Evolutionary conservation across 2,113 vertebrate genomes (phyloP).

Genomic region (Drymodes brunneopygia): DNA sequence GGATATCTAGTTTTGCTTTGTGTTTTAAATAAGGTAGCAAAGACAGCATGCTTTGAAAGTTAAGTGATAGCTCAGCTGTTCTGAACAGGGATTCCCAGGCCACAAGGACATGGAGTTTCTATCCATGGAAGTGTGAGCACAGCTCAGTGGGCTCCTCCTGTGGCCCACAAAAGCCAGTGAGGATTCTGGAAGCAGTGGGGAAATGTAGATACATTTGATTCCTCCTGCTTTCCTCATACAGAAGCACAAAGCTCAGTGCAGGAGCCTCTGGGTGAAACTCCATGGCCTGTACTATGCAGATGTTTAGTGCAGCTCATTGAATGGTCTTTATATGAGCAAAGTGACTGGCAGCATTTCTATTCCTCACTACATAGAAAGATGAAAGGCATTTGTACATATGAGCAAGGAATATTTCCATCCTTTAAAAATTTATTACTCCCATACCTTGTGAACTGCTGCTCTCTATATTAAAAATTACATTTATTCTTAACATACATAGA

Average conservation of each 20-base stretch:
- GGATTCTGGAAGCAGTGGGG: not conserved
- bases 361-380: not conserved
- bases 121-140: not conserved
- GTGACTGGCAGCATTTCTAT: not conserved
- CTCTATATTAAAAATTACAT: not conserved
- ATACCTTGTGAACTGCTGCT: not conserved
- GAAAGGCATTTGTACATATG: not conserved
- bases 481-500: not conserved
- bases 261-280: not conserved
- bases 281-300: not conserved
- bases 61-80: not conserved
- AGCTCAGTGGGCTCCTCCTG: not conserved
- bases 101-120: accelerated
- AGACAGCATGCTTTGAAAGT: not conserved
- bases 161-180: not conserved
- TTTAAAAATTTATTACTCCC: not conserved
- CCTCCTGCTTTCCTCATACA: not conserved
- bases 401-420: not conserved
- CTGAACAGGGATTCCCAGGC: not conserved
- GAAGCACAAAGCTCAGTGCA: not conserved
- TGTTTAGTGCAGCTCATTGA: not conserved
- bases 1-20: not conserved
- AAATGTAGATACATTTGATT: not conserved
- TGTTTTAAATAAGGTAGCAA: not conserved
- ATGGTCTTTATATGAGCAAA: not conserved